Percentiles rank a stretch among this genome's conserved stretches.
Evolutionary conservation across 2,113 vertebrate genomes (phyloP).

Genomic region (Lagopus leucura): DNA sequence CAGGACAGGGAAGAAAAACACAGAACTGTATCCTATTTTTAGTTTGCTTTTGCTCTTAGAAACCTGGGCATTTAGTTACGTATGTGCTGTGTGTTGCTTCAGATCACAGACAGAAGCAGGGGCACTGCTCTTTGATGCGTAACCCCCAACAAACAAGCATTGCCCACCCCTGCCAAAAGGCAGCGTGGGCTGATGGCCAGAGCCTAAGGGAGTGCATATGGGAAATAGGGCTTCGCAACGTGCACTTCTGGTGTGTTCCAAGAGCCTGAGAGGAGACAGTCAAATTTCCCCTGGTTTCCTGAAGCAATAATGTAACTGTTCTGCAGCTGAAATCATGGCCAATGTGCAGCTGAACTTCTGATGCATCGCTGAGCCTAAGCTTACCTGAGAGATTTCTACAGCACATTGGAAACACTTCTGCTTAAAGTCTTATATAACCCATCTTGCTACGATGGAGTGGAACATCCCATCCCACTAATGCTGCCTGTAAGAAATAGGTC

Average conservation of each 20-base stretch:
- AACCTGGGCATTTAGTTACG: background rate
- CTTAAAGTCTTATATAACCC: rapidly evolving
- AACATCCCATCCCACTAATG: background rate
- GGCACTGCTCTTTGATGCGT: background rate
- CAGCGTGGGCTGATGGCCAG: background rate
- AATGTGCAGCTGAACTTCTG: background rate
- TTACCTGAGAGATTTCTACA: background rate
- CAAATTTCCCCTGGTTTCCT: background rate
- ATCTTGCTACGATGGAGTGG: background rate
- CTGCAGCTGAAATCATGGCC: background rate
- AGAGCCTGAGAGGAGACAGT: background rate
- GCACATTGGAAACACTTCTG: background rate
- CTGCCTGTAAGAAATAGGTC: slow-evolving; percentile 29
- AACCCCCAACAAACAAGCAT: background rate
- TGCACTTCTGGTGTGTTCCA: rapidly evolving
- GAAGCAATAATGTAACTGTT: background rate
- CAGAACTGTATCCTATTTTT: background rate
- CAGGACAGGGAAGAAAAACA: background rate
- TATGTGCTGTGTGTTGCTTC: background rate
- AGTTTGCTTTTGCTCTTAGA: background rate
- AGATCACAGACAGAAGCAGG: background rate
- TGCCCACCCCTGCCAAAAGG: background rate
- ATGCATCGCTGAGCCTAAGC: background rate
- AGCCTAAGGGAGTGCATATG: background rate
- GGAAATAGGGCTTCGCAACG: background rate